Evolutionary conservation across 2,113 vertebrate genomes (phyloP), one percentile per base, ranked within the genome.

Genomic region (Perca fluviatilis): DNA sequence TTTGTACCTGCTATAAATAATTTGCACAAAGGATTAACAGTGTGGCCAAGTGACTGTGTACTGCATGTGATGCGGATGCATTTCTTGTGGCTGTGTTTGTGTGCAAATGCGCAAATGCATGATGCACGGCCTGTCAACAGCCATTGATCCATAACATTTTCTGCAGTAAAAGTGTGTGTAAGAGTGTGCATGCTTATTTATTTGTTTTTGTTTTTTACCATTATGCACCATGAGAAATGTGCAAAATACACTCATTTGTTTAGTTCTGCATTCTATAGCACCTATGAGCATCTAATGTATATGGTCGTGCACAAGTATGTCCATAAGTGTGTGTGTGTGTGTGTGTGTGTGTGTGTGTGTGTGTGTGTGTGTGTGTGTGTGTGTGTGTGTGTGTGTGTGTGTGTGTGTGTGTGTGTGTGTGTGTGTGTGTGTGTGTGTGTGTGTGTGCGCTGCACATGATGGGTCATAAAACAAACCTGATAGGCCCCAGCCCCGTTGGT

Each of bases 381-480:
- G n/a, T n/a, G n/a, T n/a, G n/a, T 23, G 7, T 10, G 68, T 56
- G 33, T 56, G 57, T 49, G 51, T 23, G 7, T 10, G 25, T 58
- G 69, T 6, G 36, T 57, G 50, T 66, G 62, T 40, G 58, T 43
- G 53, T 30, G 66, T 36, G 51, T 53, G 53, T 43, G 74, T 56
- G 74, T 50, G 46, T 60, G 70, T 76, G 40, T 54, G 50, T 64
- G 27, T 50, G 18, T 30, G 53, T 50, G 16, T 61, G 12, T 43
- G 54, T 56, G 75, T 79, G 64, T 53, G 51, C 58, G 51, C 50
- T 63, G 66, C 47, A 58, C 70, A 67, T 66, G 71, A 78, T 27
- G 11, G 60, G 46, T 74, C 76, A 84, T 93, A 94, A 93, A 94
- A 80, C 85, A 83, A 65, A 67, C 57, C 82, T 77, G 88, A 88